Conservation (phyloP, 1,140 invertebrate genomes). For the Schlechtendalia chinensis region DNA sequence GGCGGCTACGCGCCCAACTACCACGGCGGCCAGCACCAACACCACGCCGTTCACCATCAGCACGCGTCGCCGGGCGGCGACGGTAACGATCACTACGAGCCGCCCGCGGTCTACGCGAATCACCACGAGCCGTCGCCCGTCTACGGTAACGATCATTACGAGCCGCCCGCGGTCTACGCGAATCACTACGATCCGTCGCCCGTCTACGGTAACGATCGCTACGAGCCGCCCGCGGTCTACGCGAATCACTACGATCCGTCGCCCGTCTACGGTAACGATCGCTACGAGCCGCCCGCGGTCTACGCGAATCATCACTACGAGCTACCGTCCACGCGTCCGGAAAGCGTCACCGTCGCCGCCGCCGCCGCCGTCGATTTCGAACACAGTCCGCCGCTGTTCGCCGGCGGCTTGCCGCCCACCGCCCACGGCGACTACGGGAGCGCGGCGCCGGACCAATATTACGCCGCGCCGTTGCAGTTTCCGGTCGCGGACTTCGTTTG, state of each 20-base stretch:
- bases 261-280: neutral
- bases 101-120: neutral
- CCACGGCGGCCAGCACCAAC: neutral
- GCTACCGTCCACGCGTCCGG: neutral
- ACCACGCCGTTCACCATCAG: neutral
- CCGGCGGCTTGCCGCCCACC: neutral
- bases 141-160: neutral
- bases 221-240: neutral
- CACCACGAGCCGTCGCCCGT: neutral
- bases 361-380: neutral
- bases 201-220: neutral
- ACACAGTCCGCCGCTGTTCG: neutral
- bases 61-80: too few relatives aligned
- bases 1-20: slow-evolving; percentile 24
- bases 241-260: slow-evolving; percentile 8
- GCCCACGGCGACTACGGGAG: slow-evolving; percentile 34
- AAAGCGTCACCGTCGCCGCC: too few relatives aligned
- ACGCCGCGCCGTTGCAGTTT: slow-evolving; percentile 6
- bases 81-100: neutral
- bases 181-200: neutral
- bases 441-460: slow-evolving; percentile 28
- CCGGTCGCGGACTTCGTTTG: slow-evolving; percentile 6
- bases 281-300: neutral
- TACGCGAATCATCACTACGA: neutral
- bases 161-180: neutral